Conservation (phyloP, 23 tunicate species). For the Clavelina lepadiformis region DNA sequence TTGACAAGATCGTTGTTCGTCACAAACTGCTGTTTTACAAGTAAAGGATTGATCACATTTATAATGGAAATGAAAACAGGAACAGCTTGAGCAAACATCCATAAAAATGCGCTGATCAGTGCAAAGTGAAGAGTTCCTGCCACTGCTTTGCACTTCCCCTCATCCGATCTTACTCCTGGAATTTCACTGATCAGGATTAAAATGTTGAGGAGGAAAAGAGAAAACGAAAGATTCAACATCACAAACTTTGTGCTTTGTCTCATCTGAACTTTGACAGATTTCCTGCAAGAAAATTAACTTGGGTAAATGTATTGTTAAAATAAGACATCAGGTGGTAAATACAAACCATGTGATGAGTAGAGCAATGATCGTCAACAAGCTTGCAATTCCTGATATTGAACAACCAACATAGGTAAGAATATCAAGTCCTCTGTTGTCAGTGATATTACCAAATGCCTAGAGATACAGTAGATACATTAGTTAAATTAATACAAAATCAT, state of each 20-base stretch:
- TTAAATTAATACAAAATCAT: not conserved
- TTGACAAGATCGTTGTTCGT: not conserved
- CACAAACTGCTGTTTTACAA: not conserved
- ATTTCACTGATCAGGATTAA: conserved; percentile 13
- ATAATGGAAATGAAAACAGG: not conserved
- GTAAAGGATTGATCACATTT: not conserved
- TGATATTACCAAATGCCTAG: conserved; percentile 10
- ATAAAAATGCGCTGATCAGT: not conserved
- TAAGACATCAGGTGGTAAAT: no score
- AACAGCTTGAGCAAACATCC: conserved; percentile 26
- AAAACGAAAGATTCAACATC: conserved; percentile 20
- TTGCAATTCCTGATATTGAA: not conserved
- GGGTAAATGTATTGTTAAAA: no score
- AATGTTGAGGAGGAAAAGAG: conserved; percentile 11
- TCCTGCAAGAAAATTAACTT: conserved; percentile 6
- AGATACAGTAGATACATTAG: not conserved
- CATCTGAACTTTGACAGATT: conserved; percentile 4
- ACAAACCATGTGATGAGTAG: conserved; percentile 2
- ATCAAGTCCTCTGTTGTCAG: conserved; percentile 2
- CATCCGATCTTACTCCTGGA: not conserved
- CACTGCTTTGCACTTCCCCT: conserved; percentile 6
- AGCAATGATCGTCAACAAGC: not conserved
- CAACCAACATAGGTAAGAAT: conserved; percentile 8
- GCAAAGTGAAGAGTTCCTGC: conserved; percentile 12
- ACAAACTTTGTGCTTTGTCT: conserved; percentile 9